Conservation (phyloP, 2,113 vertebrate genomes). For the Tor tambroides region DNA sequence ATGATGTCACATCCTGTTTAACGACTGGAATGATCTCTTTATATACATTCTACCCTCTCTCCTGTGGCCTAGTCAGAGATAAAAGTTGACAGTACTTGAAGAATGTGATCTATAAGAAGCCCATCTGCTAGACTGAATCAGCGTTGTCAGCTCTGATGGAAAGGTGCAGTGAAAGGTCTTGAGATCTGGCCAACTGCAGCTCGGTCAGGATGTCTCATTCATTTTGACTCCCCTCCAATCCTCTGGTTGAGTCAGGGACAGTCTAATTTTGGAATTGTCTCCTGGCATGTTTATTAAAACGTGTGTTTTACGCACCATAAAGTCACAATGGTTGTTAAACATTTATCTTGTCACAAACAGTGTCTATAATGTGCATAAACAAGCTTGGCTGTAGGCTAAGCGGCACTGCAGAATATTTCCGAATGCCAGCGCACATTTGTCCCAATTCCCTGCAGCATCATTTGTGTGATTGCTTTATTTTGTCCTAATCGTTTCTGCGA, state of each 20-base stretch:
- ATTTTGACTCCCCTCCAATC: neutral
- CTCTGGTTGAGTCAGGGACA: neutral
- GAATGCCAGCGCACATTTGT: neutral
- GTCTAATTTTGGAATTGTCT: slow-evolving; percentile 25
- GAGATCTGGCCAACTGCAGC: slow-evolving; percentile 9
- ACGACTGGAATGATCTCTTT: neutral
- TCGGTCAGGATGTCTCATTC: slow-evolving; percentile 39
- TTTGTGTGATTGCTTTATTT: slow-evolving; percentile 30
- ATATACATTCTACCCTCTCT: neutral
- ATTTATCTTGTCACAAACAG: slow-evolving; percentile 4
- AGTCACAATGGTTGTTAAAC: neutral
- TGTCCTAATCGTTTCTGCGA: slow-evolving; percentile 24
- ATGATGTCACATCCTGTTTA: slow-evolving; percentile 29
- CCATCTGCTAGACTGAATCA: slow-evolving; percentile 46
- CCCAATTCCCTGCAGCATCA: neutral
- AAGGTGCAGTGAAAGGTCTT: slow-evolving; percentile 21
- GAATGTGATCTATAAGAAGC: slow-evolving; percentile 28
- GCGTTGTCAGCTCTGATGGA: slow-evolving; percentile 45
- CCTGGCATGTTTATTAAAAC: slow-evolving; percentile 1
- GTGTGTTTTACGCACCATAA: neutral
- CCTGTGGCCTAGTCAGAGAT: slow-evolving; percentile 10
- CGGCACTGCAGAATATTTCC: neutral
- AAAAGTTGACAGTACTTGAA: slow-evolving; percentile 16
- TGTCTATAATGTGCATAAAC: slow-evolving; percentile 3
- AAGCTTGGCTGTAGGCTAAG: neutral